A percentile compares a stretch with the other conserved stretches of the same genome.
These are phyloP conservation scores for Idaea dimidiata DNA, from an alignment of 2,888 invertebrate genomes.

Conservation along the genomic window DNA sequence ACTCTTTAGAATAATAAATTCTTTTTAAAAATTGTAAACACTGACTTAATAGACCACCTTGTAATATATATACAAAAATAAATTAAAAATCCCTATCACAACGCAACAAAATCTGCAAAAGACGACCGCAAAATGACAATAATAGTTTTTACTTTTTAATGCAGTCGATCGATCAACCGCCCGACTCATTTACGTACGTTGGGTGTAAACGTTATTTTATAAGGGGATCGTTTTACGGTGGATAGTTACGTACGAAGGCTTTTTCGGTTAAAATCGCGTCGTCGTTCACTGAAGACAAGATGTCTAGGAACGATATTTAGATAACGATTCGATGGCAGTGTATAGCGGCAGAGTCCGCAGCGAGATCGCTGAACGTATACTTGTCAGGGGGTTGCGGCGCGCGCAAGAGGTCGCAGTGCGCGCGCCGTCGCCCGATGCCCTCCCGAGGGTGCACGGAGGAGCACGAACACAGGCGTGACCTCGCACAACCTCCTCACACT, in stretches of 20 bases:
- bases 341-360: conserved; percentile 71
- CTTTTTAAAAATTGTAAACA: conserved; percentile 41
- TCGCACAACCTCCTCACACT: conserved; percentile 63
- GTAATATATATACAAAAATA: conserved; percentile 40
- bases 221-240: conserved; percentile 33
- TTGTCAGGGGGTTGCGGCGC: conserved; percentile 63
- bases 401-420: conserved; percentile 69
- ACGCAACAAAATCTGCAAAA: conserved; percentile 68
- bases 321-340: conserved; percentile 75
- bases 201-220: conserved; percentile 49
- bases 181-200: conserved; percentile 59
- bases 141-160: conserved; percentile 72
- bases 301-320: conserved; percentile 66
- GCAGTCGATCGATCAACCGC: conserved; percentile 75
- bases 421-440: conserved; percentile 52
- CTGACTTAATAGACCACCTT: conserved; percentile 47
- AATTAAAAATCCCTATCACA: conserved; percentile 50
- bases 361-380: conserved; percentile 69
- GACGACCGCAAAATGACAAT: conserved; percentile 63
- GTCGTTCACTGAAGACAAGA: conserved; percentile 56
- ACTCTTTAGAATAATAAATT: conserved; percentile 40
- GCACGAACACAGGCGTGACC: conserved; percentile 71
- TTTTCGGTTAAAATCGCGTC: conserved; percentile 52
- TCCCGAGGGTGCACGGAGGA: conserved; percentile 51
- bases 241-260: conserved; percentile 39